Evolutionary conservation across 2,113 vertebrate genomes (phyloP), one percentile per base, ranked within the genome.

Genomic region (Dryoscopus gambensis): DNA sequence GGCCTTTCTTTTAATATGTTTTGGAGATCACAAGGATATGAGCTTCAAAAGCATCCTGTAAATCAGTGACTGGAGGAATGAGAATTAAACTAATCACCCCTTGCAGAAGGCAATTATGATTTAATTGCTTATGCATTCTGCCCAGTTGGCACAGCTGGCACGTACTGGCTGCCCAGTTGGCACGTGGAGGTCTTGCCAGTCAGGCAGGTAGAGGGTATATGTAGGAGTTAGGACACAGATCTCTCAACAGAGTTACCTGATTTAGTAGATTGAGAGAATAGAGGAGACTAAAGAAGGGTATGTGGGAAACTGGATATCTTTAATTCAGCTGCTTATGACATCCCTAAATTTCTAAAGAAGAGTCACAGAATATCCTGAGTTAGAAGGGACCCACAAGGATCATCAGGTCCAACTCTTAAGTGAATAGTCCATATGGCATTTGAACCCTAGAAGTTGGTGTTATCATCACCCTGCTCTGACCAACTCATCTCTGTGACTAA

Each of bases 51-150:
- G 44, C 64, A 79, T 68, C 52, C 79, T 87, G 40, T 88, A 85
- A 92, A 79, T 95, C 91, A 88, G 52, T 82, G 67, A 56, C 81
- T 87, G 28, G 65, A 90, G 49, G 87, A 93, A 79, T 87, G 57
- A 91, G 49, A 78, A 71, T 81, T 84, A 82, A 79, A 60, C 0
- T 1, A 62, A 52, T 85, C 39, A 64, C 85, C 33, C 53, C 44
- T 68, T 91, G 53, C 56, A 82, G 57, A 71, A 92, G 37, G 76
- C 68, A 92, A 5, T 87, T 89, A 76, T 7, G 39, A 21, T 85
- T 87, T 89, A 82, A 75, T 95, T 95, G 50, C 47, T 57, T 87
- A 33, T 74, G 31, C 53, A 8, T 69, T 79, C 59, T 92, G 60
- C 50, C 62, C 39, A 12, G 12, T 59, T 90, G 53, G 59, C 53